Percentiles rank a stretch among this genome's conserved stretches.
Conservation (phyloP, 2,888 invertebrate genomes). For the Dioctria linearis region DNA sequence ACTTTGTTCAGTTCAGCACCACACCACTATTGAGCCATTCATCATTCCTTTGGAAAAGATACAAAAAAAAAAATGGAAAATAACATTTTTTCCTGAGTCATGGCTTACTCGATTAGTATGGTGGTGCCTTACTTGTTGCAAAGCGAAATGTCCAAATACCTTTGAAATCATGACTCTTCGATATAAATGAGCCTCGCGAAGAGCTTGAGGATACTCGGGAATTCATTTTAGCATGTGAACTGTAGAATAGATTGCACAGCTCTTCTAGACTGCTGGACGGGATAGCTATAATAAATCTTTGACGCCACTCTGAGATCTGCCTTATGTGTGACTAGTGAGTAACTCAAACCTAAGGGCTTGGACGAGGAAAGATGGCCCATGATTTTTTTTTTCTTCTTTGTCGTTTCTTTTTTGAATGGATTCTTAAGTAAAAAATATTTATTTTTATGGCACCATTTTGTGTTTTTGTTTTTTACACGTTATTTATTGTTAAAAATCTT, state of each 20-base stretch:
- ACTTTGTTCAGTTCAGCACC: conserved; percentile 1
- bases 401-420: conserved; percentile 21
- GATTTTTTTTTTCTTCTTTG: conserved; percentile 30
- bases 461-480: conserved; percentile 16
- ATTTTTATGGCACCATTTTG: conserved; percentile 46
- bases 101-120: conserved; percentile 19
- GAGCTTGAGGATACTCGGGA: conserved; percentile 38
- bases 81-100: conserved; percentile 25
- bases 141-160: conserved; percentile 42
- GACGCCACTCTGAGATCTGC: conserved; percentile 20
- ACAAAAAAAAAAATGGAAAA: conserved; percentile 35
- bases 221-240: conserved; percentile 46
- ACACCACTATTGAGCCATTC: conserved; percentile 40
- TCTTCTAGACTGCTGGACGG: conserved; percentile 44
- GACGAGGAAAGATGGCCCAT: conserved; percentile 31
- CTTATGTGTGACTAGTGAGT: conserved; percentile 35
- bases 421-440: conserved; percentile 27
- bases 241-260: conserved; percentile 3
- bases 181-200: conserved; percentile 26
- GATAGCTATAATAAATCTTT: conserved; percentile 45
- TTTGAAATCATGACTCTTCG: conserved; percentile 42
- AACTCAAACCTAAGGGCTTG: not conserved
- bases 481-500: conserved; percentile 33
- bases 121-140: conserved; percentile 51
- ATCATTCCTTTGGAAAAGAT: conserved; percentile 46